Evolutionary conservation across 30 jellyfish, hydroid and myxozoan genomes (phyloP).

Genomic region (Kudoa iwatai): DNA sequence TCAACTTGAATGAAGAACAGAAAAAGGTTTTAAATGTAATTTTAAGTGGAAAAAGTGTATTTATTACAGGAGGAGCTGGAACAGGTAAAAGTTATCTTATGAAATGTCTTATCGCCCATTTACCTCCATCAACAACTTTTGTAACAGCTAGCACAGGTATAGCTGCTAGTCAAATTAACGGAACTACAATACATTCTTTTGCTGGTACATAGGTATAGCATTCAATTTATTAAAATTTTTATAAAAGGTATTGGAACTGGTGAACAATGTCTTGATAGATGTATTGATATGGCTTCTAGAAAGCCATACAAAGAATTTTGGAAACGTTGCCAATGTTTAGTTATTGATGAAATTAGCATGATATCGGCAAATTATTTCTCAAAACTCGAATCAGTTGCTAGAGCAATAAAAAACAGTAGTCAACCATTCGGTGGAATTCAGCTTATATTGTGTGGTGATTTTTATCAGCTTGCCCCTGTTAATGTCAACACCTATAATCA

Average conservation of each 20-base stretch:
- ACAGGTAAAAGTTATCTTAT: constrained; percentile 42
- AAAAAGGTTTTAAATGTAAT: constrained; percentile 11
- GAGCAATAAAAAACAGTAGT: constrained; percentile 5
- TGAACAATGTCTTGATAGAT: constrained; percentile 7
- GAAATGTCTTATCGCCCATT: constrained; percentile 14
- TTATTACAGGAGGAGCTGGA: constrained; percentile 83
- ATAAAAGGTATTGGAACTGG: constrained; percentile 60
- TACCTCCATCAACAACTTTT: constrained; percentile 37
- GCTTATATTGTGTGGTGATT: constrained; percentile 47
- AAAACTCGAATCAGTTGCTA: constrained; percentile 34
- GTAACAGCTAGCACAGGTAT: constrained; percentile 84
- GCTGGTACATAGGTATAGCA: constrained; percentile 11
- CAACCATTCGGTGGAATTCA: constrained; percentile 88
- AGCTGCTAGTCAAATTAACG: constrained; percentile 87
- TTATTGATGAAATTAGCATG: constrained; percentile 64
- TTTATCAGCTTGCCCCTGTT: constrained; percentile 68
- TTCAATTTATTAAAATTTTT: neutral
- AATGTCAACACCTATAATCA: constrained; percentile 2
- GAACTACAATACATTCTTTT: constrained; percentile 48
- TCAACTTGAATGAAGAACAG: constrained; percentile 31
- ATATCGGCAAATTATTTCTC: constrained; percentile 25
- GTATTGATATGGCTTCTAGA: constrained; percentile 29
- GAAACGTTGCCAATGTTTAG: constrained; percentile 16
- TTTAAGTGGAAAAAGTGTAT: constrained; percentile 14
- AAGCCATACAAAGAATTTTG: constrained; percentile 20